These are phyloP conservation scores for Fringilla coelebs DNA, from an alignment of 2,797 vertebrate species.

Conservation along the genomic window DNA sequence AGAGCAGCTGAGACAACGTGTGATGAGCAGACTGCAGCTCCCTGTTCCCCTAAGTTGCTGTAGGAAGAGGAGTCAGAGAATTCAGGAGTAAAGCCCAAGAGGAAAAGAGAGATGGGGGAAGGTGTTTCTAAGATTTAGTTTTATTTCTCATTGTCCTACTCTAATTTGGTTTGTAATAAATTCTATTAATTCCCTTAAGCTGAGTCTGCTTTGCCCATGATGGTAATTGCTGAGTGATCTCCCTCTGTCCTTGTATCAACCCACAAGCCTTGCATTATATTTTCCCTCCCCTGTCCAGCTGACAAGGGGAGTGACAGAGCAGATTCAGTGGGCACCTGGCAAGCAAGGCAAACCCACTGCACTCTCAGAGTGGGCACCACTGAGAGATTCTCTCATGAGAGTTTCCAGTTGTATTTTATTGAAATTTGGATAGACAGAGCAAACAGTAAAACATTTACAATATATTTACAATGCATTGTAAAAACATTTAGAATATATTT, in stretches of 20 bases:
- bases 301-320: background rate
- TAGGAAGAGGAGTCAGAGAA: background rate
- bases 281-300: background rate
- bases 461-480: background rate
- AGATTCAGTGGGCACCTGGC: background rate
- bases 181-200: background rate
- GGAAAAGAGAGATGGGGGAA: background rate
- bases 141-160: background rate
- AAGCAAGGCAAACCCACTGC: background rate
- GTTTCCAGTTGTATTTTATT: background rate
- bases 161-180: background rate
- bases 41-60: background rate
- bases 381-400: background rate
- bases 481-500: too few species aligned
- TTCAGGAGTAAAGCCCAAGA: background rate
- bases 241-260: background rate
- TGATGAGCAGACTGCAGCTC: background rate
- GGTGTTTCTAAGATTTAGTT: background rate
- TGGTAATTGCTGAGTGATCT: background rate
- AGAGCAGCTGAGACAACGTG: background rate
- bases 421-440: background rate
- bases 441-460: background rate
- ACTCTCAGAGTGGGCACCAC: background rate
- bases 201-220: background rate
- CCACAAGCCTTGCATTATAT: background rate